Evolutionary conservation across 2,797 vertebrate genomes (phyloP).

Genomic region (Tolypeutes matacus): DNA sequence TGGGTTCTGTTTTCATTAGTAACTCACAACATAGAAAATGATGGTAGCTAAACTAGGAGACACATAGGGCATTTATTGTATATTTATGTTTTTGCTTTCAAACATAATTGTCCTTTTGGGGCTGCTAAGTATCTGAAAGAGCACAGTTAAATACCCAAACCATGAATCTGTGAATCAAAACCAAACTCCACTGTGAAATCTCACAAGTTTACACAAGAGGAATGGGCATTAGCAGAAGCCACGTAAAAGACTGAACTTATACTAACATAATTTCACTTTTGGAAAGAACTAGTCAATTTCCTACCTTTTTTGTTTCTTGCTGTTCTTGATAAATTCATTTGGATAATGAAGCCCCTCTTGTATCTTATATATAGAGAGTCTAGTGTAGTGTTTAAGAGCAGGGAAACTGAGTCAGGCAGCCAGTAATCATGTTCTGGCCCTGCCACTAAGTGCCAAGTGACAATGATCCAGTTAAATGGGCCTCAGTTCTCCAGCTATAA

Average conservation of each 20-base stretch:
- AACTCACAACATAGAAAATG: neutral
- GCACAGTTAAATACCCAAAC: neutral
- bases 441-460: neutral
- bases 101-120: neutral
- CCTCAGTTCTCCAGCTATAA: slow-evolving; percentile 46
- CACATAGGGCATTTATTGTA: rapidly evolving
- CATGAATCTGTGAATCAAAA: neutral
- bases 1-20: neutral
- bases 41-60: neutral
- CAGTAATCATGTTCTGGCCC: neutral
- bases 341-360: neutral
- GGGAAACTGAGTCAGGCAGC: rapidly evolving
- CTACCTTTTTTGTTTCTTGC: neutral
- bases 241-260: neutral
- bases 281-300: neutral
- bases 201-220: neutral
- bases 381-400: neutral
- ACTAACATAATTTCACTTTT: neutral
- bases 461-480: slow-evolving; percentile 38
- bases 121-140: neutral
- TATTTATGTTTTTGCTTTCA: slow-evolving; percentile 2
- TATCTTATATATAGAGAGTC: neutral
- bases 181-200: rapidly evolving
- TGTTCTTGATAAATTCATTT: neutral
- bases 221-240: neutral